Evolutionary conservation across 2,113 vertebrate species (phyloP).

Genomic region (Hypomesus transpacificus): DNA sequence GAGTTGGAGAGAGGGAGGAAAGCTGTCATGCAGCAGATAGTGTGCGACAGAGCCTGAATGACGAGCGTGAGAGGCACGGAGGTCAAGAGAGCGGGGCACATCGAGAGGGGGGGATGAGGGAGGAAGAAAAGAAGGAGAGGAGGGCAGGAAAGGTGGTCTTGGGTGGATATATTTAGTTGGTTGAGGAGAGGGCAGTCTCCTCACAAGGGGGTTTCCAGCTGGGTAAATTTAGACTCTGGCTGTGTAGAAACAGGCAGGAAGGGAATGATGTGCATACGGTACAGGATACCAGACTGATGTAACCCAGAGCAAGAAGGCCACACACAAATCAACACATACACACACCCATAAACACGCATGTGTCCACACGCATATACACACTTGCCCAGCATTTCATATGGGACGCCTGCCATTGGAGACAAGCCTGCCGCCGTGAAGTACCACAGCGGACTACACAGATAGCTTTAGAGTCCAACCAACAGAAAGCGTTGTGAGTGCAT

Average conservation of each 20-base stretch:
- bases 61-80: background rate
- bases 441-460: background rate
- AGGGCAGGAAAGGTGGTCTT: constrained; percentile 52
- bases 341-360: background rate
- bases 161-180: constrained; percentile 70
- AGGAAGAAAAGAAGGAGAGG: constrained; percentile 16
- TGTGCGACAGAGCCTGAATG: background rate
- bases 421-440: constrained; percentile 21
- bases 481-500: constrained; percentile 33
- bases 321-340: background rate
- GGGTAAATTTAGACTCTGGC: constrained; percentile 71
- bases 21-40: background rate
- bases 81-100: background rate
- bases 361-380: constrained; percentile 35
- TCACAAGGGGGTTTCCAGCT: constrained; percentile 71
- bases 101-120: background rate
- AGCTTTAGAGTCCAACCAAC: background rate
- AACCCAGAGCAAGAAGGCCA: constrained; percentile 66
- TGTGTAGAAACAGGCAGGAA: constrained; percentile 63
- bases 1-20: background rate
- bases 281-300: constrained; percentile 71
- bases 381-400: background rate
- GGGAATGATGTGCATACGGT: constrained; percentile 63
- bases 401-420: background rate
- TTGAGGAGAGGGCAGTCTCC: constrained; percentile 62